Percentiles rank a stretch among this genome's conserved stretches.
These are phyloP conservation scores for Chloroceryle inda DNA, from an alignment of 2,797 vertebrate genomes.

Conservation along the genomic window DNA sequence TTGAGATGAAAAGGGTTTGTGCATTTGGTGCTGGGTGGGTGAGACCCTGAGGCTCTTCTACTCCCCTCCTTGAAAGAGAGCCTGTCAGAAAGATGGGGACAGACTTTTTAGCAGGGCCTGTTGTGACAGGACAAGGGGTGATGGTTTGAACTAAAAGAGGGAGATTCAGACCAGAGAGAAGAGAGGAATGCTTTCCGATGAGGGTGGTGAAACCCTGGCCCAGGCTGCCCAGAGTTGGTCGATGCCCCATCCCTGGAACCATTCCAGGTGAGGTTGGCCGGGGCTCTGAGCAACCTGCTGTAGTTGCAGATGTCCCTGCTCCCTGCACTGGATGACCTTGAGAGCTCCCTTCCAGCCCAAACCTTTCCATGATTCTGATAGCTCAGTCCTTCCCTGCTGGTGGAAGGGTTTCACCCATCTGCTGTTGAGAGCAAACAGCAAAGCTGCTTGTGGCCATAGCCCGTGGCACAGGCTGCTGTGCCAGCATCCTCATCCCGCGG, in stretches of 20 bases:
- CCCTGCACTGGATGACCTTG: neutral
- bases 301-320: neutral
- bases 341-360: neutral
- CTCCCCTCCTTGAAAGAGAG: no score
- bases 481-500: neutral
- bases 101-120: no score
- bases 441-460: rapidly evolving
- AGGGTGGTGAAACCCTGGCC: no score
- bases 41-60: rapidly evolving
- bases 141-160: no score
- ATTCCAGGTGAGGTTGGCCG: neutral
- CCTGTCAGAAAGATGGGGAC: no score
- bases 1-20: neutral
- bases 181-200: no score
- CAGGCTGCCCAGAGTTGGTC: no score
- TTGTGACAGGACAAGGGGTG: no score
- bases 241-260: no score
- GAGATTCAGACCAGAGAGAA: no score
- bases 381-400: no score
- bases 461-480: neutral
- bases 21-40: rapidly evolving
- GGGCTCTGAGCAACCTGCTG: neutral
- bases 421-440: rapidly evolving
- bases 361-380: neutral
- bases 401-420: neutral